Conservation (phyloP, 1,140 invertebrate species). For the Cardiocondyla obscurior region DNA sequence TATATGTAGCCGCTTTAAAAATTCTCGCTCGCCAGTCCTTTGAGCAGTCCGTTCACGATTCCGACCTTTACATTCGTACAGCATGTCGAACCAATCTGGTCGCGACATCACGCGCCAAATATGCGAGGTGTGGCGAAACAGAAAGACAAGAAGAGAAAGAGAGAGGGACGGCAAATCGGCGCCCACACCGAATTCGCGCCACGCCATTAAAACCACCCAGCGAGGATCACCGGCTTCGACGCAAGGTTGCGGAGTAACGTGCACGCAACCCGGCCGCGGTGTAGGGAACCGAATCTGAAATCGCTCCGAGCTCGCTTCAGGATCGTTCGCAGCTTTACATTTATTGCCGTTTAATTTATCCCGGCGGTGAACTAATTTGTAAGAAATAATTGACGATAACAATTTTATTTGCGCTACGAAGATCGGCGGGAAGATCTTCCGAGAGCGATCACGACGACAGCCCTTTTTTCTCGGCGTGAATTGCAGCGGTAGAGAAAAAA, state of each 20-base stretch:
- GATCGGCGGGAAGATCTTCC: neutral
- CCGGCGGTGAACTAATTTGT: neutral
- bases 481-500: conserved; percentile 28
- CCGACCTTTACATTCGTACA: conserved; percentile 73
- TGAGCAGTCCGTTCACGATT: conserved; percentile 68
- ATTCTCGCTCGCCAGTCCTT: conserved; percentile 62
- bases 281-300: conserved; percentile 2
- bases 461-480: conserved; percentile 27
- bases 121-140: conserved; percentile 81
- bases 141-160: conserved; percentile 28
- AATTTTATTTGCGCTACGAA: too few relatives aligned
- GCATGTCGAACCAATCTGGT: conserved; percentile 76
- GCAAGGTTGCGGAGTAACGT: conserved; percentile 57
- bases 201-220: conserved; percentile 64
- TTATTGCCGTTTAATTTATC: neutral
- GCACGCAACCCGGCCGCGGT: neutral
- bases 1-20: conserved; percentile 58
- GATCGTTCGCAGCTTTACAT: too few relatives aligned
- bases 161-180: conserved; percentile 59
- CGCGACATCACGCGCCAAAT: conserved; percentile 82
- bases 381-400: neutral
- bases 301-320: neutral
- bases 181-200: conserved; percentile 79
- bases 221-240: conserved; percentile 60
- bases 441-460: conserved; percentile 5